These are phyloP conservation scores for Ptychadena robeensis DNA, from an alignment of 2,797 vertebrate species.

Conservation along the genomic window DNA sequence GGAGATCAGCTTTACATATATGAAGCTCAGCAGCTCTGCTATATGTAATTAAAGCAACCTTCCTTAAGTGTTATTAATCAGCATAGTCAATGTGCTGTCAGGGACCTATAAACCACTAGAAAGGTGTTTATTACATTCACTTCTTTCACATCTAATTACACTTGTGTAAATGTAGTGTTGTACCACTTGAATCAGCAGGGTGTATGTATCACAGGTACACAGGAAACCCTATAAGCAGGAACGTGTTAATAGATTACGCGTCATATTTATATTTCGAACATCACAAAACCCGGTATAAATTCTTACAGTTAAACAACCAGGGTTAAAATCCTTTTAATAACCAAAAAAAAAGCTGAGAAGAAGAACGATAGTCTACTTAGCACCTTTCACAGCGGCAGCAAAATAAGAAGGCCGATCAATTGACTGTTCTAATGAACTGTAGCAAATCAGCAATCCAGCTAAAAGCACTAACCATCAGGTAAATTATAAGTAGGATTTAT, in stretches of 20 bases:
- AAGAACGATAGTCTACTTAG: background rate
- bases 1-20: background rate
- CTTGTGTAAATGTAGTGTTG: background rate
- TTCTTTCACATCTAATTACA: too few relatives aligned
- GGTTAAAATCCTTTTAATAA: too few relatives aligned
- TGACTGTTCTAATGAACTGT: background rate
- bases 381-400: background rate
- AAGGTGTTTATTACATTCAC: too few relatives aligned
- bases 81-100: too few relatives aligned
- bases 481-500: slow-evolving; percentile 77
- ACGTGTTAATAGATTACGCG: background rate
- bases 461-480: slow-evolving; percentile 82
- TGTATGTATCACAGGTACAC: background rate
- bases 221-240: background rate
- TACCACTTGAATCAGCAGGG: background rate
- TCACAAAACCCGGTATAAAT: background rate
- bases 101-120: too few relatives aligned
- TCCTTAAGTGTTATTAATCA: background rate
- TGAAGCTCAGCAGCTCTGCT: background rate
- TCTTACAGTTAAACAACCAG: background rate
- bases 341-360: too few relatives aligned
- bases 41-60: background rate
- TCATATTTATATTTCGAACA: background rate
- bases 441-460: background rate
- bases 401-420: background rate